Evolutionary conservation across 2,888 invertebrate species (phyloP).

Genomic region (Fissipunctia ypsillon): DNA sequence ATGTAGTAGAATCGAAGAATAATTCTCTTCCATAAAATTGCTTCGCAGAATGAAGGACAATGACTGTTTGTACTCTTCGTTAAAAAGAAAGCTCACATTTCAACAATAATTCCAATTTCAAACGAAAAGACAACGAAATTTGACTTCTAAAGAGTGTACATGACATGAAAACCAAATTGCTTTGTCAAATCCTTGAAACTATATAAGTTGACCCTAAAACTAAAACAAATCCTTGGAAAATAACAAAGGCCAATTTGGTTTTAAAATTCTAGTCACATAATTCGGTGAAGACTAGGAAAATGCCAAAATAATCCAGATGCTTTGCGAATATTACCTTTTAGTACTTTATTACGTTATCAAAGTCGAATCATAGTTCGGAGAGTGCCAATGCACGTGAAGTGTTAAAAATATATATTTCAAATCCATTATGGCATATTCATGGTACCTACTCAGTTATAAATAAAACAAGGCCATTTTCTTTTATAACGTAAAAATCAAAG

Average conservation of each 20-base stretch:
- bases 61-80: neutral
- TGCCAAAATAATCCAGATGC: slow-evolving; percentile 32
- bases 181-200: slow-evolving; percentile 19
- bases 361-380: slow-evolving; percentile 4
- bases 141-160: neutral
- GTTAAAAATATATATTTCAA: slow-evolving; percentile 8
- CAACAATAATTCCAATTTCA: neutral
- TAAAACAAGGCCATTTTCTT: neutral
- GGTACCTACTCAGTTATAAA: neutral
- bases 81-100: neutral
- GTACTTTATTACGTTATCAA: slow-evolving; percentile 9
- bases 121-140: neutral
- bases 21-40: too few relatives aligned
- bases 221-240: slow-evolving; percentile 22
- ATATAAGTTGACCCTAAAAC: slow-evolving; percentile 11
- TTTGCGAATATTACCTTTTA: slow-evolving; percentile 20
- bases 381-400: neutral
- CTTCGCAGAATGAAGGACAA: neutral
- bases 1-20: neutral
- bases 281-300: slow-evolving; percentile 56
- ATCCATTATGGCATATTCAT: slow-evolving; percentile 10
- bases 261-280: slow-evolving; percentile 58
- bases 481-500: neutral
- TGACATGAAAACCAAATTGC: slow-evolving; percentile 22
- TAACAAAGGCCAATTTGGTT: slow-evolving; percentile 30